Evolutionary conservation across 2,888 invertebrate genomes (phyloP), one percentile per base, ranked within the genome.

Genomic region (Alloscopus bannaensis): DNA sequence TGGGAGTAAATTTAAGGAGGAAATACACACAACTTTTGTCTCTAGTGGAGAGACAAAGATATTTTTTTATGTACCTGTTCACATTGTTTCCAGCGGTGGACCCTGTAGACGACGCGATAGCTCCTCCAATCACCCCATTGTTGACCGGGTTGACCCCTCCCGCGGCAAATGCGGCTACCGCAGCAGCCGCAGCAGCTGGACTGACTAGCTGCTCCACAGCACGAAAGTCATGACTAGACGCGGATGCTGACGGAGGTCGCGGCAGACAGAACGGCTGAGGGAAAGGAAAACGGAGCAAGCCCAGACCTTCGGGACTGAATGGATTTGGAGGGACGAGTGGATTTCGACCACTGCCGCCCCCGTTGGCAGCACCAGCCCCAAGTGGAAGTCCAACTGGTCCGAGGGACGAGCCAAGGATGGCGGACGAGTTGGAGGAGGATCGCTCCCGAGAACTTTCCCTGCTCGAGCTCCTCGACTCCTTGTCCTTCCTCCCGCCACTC

Each of bases 141-240:
- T 31, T 57, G 29, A n/a, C 47, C 24, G 28, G 40, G 6, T 36
- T 22, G 22, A 20, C 24, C 1, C 8, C 28, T 31, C 31, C 42
- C 16, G 69, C 69, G 3, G 69, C 64, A 47, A 77, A 77, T 16
- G 59, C 68, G 31, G 72, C 79, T 29, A 79, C 62, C 18, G 72
- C 72, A 29, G 72, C 72, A 0, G 66, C 78, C 40, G 71, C 79
- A 40, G 78, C 76, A 24, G 77, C 82, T 65, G 82, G 76, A 76
- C 68, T 84, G 82, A 86, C 84, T 81, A 84, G 81, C 75, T 86
- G 84, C 71, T 84, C 86, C 70, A 84, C 86, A 72, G 85, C 85
- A 60, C 86, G 81, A 73, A 86, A 85, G 83, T 86, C 86, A 81
- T 86, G 86, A 86, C 86, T 86, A 86, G 86, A 83, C 45, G 72